A percentile compares a stretch with the other conserved stretches of the same genome.
phyloP scores from a whole-genome alignment of 2,888 invertebrate species.

The Drosophila monieri region DNA sequence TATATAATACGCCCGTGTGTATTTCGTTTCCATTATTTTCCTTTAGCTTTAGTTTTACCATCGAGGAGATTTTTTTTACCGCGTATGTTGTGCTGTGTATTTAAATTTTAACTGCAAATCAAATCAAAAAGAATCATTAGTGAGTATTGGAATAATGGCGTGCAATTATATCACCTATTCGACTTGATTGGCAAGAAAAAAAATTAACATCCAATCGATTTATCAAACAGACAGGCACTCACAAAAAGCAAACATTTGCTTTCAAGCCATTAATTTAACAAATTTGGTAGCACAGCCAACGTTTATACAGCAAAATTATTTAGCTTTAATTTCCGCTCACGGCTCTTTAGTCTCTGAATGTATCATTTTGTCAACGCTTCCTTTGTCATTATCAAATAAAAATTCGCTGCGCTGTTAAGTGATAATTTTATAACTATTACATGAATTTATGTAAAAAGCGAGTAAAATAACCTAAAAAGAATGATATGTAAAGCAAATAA shows the following conservation, averaged over 20 bases:
- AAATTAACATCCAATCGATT: neutral
- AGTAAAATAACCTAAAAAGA: constrained; percentile 38
- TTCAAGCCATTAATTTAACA: constrained; percentile 1
- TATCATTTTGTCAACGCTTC: constrained; percentile 47
- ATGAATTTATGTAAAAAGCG: constrained; percentile 75
- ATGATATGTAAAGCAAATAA: constrained; percentile 44
- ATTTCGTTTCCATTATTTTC: constrained; percentile 12
- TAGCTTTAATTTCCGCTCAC: constrained; percentile 19
- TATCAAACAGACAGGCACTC: constrained; percentile 8
- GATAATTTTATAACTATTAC: constrained; percentile 67
- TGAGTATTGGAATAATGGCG: constrained; percentile 9
- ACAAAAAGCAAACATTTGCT: constrained; percentile 1
- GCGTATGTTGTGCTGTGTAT: constrained; percentile 5
- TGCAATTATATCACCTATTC: constrained; percentile 19
- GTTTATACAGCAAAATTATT: neutral
- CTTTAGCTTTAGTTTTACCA: constrained; percentile 11
- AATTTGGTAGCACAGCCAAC: constrained; percentile 1
- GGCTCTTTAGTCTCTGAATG: constrained; percentile 14
- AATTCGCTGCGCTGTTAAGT: constrained; percentile 70
- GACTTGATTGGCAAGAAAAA: neutral
- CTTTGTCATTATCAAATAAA: constrained; percentile 39
- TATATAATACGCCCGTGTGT: constrained; percentile 11
- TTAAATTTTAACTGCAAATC: constrained; percentile 4
- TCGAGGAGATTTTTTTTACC: neutral
- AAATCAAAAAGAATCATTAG: constrained; percentile 5